Base-by-base conservation (phyloP, 2,888 invertebrate species). In the Campoplex nolae region DNA sequence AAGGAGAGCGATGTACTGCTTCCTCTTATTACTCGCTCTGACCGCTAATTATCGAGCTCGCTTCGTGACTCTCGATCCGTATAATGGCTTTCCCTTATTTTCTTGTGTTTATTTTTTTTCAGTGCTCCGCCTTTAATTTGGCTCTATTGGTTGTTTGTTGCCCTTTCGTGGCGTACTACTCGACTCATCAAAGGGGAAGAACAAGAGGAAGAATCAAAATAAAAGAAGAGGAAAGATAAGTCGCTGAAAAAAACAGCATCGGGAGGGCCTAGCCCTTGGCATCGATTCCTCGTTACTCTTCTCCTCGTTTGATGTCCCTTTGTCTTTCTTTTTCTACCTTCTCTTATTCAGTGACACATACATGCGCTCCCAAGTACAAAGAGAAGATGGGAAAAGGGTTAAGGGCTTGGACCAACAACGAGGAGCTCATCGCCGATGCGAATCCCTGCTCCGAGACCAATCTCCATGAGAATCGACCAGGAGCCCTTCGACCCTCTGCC, bases 1-100 rank as follows among this genome's bases (percentile, higher is more conserved):
- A 70, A 70, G 23, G 51, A 71, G 71, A 48, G 4, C 42, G n/a
- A 42, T 71, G 23, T 71, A 71, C 51, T 23, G 58, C 23, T 58
- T 45, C 42, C 45, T 68, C 88, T 81, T 83, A 79, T 86, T 80
- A 77, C 83, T 84, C 84, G 54, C 23, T 48, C 76, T 80, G 86
- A 88, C 88, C 87, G 81, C 86, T 89, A 88, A 89, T 89, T 89
- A 89, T 89, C 89, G 84, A 85, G 70, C 83, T 87, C 77, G 87
- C 86, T 77, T 88, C 87, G 83, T 86, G 86, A 84, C 85, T 88
- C 75, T 78, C 79, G 56, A 76, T 80, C 75, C 38, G 71, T 85
- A 74, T 65, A 77, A 77, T 74, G 67, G 6, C 62, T 71, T 86
- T 85, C 76, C 23, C 51, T 68, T 82, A 56, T 82, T 83, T 62